Base-by-base conservation (phyloP, 2,888 invertebrate genomes). In the Pherbina coryleti region DNA sequence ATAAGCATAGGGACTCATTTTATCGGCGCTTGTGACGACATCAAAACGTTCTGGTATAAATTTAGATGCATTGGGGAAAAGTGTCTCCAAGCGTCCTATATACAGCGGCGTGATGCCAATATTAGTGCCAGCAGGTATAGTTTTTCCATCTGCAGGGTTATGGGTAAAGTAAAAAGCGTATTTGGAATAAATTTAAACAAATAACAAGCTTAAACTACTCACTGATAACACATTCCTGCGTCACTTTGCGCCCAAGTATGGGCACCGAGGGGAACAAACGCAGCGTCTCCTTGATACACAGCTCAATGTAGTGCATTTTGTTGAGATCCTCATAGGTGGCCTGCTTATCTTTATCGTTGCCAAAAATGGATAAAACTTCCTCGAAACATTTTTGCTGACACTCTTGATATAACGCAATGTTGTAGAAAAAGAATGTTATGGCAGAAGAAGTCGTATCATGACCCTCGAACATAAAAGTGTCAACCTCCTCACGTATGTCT, bases 381-480 rank as follows among this genome's bases (percentile, higher is more conserved):
- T 90, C 84, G 53, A 88, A 86, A 70, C 91, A 88, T 84, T 90
- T 91, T 9, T 87, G 82, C 84, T 92, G 92, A 49, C 90, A 83
- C n/a, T 91, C 88, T 1, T 90, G 90, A 85, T 91, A 82, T 34
- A 85, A 85, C 1, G 91, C 91, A 60, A 92, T 85, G 79, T 89
- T 88, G 79, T 91, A 92, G 34, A 92, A 86, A 70, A 90, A 85
- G 88, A 92, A 92, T 77, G 88, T 88, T 14, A 92, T 88, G 3
- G 91, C 91, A 17, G 91, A 90, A 0, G 91, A 90, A 11, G 91
- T 91, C 4, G 92, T 92, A 78, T 92, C 91, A 77, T 91, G 91
- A 0, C 91, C 91, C 88, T 92, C 94, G 87, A 94, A 94, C 92
- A 94, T 93, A 82, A 94, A 94, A 0, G 94, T 94, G 81, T 94